Percentiles rank a stretch among this genome's conserved stretches.
These are phyloP conservation scores for Rousettus leschenaultii DNA, from an alignment of 2,113 vertebrate species.

Conservation along the genomic window DNA sequence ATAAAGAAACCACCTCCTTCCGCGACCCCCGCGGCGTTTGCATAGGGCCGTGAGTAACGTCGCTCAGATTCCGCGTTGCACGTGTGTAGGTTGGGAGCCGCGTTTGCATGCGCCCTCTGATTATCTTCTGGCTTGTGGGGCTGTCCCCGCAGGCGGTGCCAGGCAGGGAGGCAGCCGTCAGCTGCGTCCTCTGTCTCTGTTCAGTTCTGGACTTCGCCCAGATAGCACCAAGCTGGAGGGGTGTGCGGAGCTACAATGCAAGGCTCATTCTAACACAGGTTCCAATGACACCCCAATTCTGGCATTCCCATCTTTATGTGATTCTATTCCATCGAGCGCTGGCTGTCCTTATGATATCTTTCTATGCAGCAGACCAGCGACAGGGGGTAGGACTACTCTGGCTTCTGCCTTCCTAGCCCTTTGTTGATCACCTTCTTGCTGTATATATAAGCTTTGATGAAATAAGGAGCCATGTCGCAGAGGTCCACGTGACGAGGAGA, in stretches of 20 bases:
- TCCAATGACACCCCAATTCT: too few relatives aligned
- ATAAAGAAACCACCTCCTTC: rapidly evolving
- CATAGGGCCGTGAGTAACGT: rapidly evolving
- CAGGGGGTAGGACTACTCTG: not conserved
- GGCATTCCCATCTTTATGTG: too few relatives aligned
- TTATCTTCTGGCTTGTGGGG: not conserved
- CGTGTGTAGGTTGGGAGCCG: too few relatives aligned
- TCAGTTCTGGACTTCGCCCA: too few relatives aligned
- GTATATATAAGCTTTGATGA: not conserved
- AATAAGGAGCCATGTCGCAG: not conserved
- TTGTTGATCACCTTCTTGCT: too few relatives aligned
- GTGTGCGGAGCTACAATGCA: rapidly evolving
- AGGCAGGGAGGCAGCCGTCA: not conserved
- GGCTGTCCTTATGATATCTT: too few relatives aligned
- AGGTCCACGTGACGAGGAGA: not conserved
- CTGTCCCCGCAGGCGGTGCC: rapidly evolving
- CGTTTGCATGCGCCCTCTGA: rapidly evolving
- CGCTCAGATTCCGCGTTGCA: too few relatives aligned
- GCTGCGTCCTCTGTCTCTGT: not conserved
- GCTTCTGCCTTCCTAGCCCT: not conserved
- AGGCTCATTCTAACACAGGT: not conserved
- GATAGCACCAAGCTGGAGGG: not conserved
- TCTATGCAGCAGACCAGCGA: not conserved
- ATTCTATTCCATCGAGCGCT: not conserved
- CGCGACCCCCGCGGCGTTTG: too few relatives aligned